Evolutionary conservation across 2,888 invertebrate genomes (phyloP).

Genomic region (Phanerotoma sp.): DNA sequence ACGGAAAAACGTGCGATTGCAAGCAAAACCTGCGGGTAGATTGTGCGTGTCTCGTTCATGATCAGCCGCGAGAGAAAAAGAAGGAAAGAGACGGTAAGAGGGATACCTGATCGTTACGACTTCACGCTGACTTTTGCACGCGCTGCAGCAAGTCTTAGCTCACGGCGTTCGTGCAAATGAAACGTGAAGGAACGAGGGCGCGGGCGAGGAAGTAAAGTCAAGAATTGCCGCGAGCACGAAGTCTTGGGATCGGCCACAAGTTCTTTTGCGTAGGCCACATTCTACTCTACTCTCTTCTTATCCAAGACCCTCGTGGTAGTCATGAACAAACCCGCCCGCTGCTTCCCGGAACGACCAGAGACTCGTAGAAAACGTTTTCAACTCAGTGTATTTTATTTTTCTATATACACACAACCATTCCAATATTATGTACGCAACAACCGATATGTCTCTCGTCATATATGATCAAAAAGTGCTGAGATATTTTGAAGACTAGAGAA

Average conservation of each 20-base stretch:
- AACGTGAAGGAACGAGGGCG: conserved; percentile 37
- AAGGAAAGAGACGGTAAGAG: not conserved
- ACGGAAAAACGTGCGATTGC: not conserved
- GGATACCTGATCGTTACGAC: conserved; percentile 50
- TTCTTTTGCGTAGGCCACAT: conserved; percentile 15
- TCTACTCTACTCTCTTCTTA: conserved; percentile 1
- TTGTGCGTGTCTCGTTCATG: conserved; percentile 33
- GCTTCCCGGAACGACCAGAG: conserved; percentile 4
- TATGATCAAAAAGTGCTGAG: not conserved
- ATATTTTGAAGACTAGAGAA: conserved; percentile 1
- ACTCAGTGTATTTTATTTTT: not conserved
- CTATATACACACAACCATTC: not conserved
- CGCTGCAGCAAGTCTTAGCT: conserved; percentile 29
- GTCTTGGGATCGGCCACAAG: conserved; percentile 1
- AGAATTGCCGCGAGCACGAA: conserved; percentile 37
- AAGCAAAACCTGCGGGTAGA: not conserved
- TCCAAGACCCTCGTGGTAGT: not conserved
- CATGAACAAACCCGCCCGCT: conserved; percentile 6
- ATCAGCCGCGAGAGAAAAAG: not conserved
- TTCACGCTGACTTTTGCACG: conserved; percentile 49
- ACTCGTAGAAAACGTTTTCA: conserved; percentile 1
- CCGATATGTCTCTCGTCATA: not conserved
- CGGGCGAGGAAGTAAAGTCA: conserved; percentile 21
- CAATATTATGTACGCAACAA: not conserved
- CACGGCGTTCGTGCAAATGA: conserved; percentile 52